Evolutionary conservation across 2,888 invertebrate genomes (phyloP), one percentile per base, ranked within the genome.

Genomic region (Polyploca ridens): DNA sequence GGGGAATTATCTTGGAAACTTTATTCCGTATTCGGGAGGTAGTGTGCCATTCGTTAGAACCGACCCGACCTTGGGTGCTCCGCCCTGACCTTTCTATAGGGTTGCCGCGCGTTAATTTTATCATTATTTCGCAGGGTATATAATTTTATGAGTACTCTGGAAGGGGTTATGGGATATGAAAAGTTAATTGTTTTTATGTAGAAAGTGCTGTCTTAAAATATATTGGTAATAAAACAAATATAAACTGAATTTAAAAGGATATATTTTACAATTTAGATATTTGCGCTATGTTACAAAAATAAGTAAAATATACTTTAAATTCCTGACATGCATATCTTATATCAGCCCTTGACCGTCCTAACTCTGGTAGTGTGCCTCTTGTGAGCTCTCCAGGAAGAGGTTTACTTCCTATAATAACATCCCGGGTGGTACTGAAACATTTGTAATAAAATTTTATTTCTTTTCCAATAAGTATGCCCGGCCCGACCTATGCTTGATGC

Each of bases 391-490:
- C 54, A 54, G 54, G 69, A 71, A 64, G 63, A 69, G 61, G 70
- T 77, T 77, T 73, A 75, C 69, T 67, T 67, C 68, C 68, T 69
- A 63, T 66, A 64, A 72, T 69, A 77, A 69, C 69, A 73, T 73
- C 67, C 16, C 66, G 33, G 49, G 66, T 68, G 72, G 74, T 76
- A 73, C 69, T 68, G 65, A 64, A 68, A 67, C 64, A 33, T 66
- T 69, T 71, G 64, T 68, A 73, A 71, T 75, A 75, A 73, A 74
- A 72, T 33, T 72, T 76, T 77, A 76, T 77, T 44, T 63, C 62
- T 73, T 73, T 72, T 69, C 71, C 76, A 70, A 75, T 76, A 72
- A 69, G 54, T 54, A 54, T 19, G 10, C 54, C n/a, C 54, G 54
- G 19, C 54, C 54, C 19, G 54, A 19, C 54, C 16, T 19, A 54